Percentiles rank a stretch among this genome's conserved stretches.
phyloP scores from a whole-genome alignment of 2,888 invertebrate genomes.

The Cacoxenus indagator region DNA sequence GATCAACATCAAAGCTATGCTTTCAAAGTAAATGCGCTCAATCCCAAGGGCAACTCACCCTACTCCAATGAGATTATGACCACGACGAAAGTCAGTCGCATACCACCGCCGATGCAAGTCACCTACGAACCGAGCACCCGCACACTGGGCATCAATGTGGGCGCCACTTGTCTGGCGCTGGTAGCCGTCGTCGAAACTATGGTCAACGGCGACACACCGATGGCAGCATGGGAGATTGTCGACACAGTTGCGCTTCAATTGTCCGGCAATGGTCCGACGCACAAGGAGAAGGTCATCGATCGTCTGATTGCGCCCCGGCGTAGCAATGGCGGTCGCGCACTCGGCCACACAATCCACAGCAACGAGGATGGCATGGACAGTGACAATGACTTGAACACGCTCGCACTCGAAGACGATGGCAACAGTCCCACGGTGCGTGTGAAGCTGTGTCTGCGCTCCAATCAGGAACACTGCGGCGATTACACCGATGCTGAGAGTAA shows the following conservation, averaged over 20 bases:
- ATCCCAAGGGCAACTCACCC: conserved; percentile 88
- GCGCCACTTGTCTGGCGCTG: conserved; percentile 82
- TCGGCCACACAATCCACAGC: conserved; percentile 67
- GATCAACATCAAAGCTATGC: conserved; percentile 90
- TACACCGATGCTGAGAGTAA: conserved; percentile 87
- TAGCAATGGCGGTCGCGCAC: conserved; percentile 72
- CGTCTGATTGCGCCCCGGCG: conserved; percentile 73
- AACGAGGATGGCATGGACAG: conserved; percentile 69
- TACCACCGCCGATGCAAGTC: conserved; percentile 84
- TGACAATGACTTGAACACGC: conserved; percentile 73
- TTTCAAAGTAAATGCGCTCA: conserved; percentile 91
- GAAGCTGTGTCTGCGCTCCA: conserved; percentile 84
- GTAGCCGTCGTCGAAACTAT: conserved; percentile 83
- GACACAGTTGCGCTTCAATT: conserved; percentile 79
- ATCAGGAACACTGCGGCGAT: conserved; percentile 86
- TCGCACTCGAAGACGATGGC: conserved; percentile 75
- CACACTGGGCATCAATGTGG: conserved; percentile 83
- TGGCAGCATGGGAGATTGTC: conserved; percentile 79
- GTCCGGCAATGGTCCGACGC: conserved; percentile 79
- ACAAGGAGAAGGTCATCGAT: conserved; percentile 80
- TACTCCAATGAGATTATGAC: conserved; percentile 87
- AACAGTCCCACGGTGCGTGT: conserved; percentile 78
- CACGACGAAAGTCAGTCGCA: conserved; percentile 87
- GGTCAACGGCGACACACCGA: conserved; percentile 74
- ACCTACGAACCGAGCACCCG: conserved; percentile 85